Conservation (phyloP, 2,888 invertebrate genomes). For the Parnassius apollo region DNA sequence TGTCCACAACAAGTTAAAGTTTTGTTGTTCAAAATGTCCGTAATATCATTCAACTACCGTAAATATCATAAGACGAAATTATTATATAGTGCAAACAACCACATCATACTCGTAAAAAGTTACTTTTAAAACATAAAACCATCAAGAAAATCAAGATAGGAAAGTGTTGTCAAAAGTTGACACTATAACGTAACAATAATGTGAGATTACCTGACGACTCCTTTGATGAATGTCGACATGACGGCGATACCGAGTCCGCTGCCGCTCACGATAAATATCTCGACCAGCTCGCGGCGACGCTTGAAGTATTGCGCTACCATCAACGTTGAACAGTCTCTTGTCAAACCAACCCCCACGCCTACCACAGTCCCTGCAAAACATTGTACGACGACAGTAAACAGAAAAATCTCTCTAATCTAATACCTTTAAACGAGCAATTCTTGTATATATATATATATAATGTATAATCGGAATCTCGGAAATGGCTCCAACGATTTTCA, state of each 20-base stretch:
- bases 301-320: constrained; percentile 97
- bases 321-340: constrained; percentile 91
- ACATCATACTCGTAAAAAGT: too few species aligned
- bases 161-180: constrained; percentile 4
- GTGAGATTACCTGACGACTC: constrained; percentile 84
- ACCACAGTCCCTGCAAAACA: constrained; percentile 80
- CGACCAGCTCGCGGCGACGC: constrained; percentile 90
- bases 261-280: constrained; percentile 93
- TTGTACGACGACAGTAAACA: constrained; percentile 7
- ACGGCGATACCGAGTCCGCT: constrained; percentile 92
- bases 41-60: too few species aligned
- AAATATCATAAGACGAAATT: too few species aligned
- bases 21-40: too few species aligned
- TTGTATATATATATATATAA: too few species aligned
- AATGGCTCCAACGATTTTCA: too few species aligned
- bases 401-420: too few species aligned
- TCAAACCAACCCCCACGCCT: constrained; percentile 92
- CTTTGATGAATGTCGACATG: constrained; percentile 91
- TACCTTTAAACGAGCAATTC: too few species aligned
- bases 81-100: too few species aligned
- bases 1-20: too few species aligned
- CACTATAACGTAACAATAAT: constrained; percentile 1
- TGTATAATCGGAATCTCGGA: too few species aligned
- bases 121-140: background rate
- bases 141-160: background rate